phyloP scores from a whole-genome alignment of 2,113 vertebrate genomes.

The Osmerus mordax region DNA sequence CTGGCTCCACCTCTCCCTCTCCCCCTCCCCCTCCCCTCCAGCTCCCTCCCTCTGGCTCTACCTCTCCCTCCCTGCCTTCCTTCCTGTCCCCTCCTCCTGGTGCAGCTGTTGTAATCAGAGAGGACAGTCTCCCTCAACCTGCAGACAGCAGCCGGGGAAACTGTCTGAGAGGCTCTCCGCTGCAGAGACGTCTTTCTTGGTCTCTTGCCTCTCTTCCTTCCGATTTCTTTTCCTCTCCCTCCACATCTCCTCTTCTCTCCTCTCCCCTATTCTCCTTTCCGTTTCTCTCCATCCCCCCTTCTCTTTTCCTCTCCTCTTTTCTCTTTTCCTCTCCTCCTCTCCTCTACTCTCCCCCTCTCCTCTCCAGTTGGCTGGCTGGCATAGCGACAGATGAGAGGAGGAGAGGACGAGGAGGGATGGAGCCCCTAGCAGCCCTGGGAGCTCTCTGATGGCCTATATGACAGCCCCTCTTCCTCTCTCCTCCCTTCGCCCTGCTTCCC shows the following conservation, averaged over 20 bases:
- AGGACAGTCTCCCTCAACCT: no score
- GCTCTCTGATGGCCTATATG: constrained; percentile 5
- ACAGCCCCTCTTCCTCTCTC: no score
- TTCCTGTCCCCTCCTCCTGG: no score
- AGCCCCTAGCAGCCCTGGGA: neutral
- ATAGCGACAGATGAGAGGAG: neutral
- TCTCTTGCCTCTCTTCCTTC: neutral
- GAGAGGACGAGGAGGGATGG: neutral
- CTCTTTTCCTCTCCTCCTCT: neutral
- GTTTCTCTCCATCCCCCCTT: neutral
- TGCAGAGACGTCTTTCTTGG: no score
- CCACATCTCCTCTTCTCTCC: neutral
- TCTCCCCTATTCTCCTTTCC: neutral
- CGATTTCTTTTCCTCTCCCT: neutral
- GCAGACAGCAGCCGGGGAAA: no score
- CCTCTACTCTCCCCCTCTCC: neutral
- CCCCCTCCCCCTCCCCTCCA: no score
- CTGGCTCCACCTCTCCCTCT: no score
- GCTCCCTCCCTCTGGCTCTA: no score
- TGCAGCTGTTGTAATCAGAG: no score
- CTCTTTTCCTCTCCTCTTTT: neutral
- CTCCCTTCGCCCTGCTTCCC: no score
- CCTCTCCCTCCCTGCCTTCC: no score
- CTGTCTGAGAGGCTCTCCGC: no score
- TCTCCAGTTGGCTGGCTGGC: neutral